Base-by-base conservation (phyloP, 1,140 invertebrate genomes). In the Procambarus virginalis region DNA sequence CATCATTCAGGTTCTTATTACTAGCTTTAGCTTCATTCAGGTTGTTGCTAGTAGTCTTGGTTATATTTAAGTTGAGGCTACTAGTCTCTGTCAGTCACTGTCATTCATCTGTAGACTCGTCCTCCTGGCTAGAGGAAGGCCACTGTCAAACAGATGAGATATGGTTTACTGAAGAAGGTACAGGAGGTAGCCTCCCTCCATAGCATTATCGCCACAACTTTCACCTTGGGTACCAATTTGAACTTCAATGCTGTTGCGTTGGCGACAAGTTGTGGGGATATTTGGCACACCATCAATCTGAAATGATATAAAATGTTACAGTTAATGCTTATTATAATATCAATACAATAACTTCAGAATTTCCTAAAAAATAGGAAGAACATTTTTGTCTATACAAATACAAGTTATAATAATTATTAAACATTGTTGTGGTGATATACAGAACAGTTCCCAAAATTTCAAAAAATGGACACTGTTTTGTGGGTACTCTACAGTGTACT, bases 91-190 rank as follows among this genome's bases (percentile, higher is more conserved):
- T 79, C 58, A 81, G 6, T 87, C 64, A 87, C 77, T 87, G 85
- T 87, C 85, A 87, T 77, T 87, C 85, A 73, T 87, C 85, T 51
- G 78, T 77, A 14, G 85, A 79, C 64, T 79, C 77, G 6, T 87
- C 85, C 78, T 70, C 77, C 60, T 87, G 85, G 77, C 85, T 77
- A 81, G 77, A 79, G 55, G 78, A 81, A 73, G 85, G 73, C 85
- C 85, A 87, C 64, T 87, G 85, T 87, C 85, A 87, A 80, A 87
- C 85, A 55, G 85, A 87, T 68, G 85, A 87, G 20, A 87, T 22
- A 51, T 87, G 85, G 12, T 80, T 87, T 2, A 87, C 78, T 14
- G 77, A 73, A 6, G 85, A 70, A 45, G 85, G 85, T 51, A 87
- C 85, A 87, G 85, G 2, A 87, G 78, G 77, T 87, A 87, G 77